Evolutionary conservation across 2,113 vertebrate species (phyloP), one percentile per base, ranked within the genome.

Genomic region (Mugil cephalus): DNA sequence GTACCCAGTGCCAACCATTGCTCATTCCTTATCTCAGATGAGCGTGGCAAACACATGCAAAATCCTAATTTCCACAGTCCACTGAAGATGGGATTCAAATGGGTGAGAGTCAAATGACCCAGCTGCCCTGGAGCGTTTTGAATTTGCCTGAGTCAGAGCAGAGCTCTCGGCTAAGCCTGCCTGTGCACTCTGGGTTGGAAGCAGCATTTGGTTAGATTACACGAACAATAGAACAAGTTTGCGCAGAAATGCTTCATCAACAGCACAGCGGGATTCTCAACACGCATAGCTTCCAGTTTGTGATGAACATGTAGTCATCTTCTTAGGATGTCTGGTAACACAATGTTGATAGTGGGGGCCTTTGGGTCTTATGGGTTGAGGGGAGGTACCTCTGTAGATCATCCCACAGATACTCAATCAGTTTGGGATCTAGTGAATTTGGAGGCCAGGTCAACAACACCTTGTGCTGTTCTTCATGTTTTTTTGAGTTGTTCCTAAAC

Each of bases 31-130:
- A 56, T 48, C 54, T 78, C 60, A 70, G 55, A 76, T 63, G 21
- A 82, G 68, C 69, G 46, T 30, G n/a, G 68, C 54, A 92, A 89
- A 90, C 86, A 92, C 89, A 88, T 86, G 80, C 85, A 87, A 88
- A 85, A 77, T 75, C 55, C 69, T 73, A 10, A 81, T 79, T 69
- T 79, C 47, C 85, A 86, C 69, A 35, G 62, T 43, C 54, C 71
- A 80, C 54, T 79, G 73, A 79, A 82, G 77, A 91, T 78, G 64
- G 47, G 70, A 93, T 84, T 89, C 79, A 91, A 89, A 93, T 91
- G 9, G 39, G 48, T 10, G 43, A 48, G 51, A 78, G 73, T 74
- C 80, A 85, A 88, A 89, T 85, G 65, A 79, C 59, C 80, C 38
- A 50, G 59, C 35, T 7, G 6, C 72, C 77, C 60, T 55, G 50